Conservation (phyloP, 92 coral and sea anemone species). For the Metridium senile region DNA sequence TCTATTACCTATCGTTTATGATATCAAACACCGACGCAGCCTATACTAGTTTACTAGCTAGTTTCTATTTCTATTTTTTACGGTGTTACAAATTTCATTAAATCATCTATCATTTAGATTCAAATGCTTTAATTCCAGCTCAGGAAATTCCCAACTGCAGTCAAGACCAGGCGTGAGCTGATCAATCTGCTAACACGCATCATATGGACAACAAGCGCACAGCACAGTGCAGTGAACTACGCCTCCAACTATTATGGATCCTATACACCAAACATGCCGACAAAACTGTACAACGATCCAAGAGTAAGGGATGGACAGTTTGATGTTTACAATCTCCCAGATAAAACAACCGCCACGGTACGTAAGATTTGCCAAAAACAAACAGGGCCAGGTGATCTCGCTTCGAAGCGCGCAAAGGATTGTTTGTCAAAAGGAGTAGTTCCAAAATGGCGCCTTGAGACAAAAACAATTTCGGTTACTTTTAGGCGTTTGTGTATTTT, state of each 20-base stretch:
- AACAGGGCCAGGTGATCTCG: no score
- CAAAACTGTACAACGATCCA: constrained; percentile 76
- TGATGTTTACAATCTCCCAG: constrained; percentile 62
- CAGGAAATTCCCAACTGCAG: constrained; percentile 61
- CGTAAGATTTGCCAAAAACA: constrained; percentile 22
- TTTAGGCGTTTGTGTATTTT: no score
- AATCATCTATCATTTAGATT: not conserved
- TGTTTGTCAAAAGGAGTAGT: no score
- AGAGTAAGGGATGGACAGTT: constrained; percentile 58
- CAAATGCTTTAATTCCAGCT: constrained; percentile 37
- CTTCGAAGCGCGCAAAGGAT: no score
- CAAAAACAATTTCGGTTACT: no score
- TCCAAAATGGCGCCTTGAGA: no score
- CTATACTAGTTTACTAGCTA: no score
- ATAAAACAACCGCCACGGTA: constrained; percentile 67
- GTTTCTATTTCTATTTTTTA: no score
- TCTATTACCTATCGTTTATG: no score
- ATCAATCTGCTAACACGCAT: constrained; percentile 63
- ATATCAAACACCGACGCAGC: no score
- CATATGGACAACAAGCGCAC: constrained; percentile 68
- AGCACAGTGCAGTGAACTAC: constrained; percentile 81
- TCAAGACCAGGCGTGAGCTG: constrained; percentile 46
- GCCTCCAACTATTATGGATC: constrained; percentile 71
- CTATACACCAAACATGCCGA: constrained; percentile 81
- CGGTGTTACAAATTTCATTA: no score